phyloP scores from a whole-genome alignment of 2,888 invertebrate species.

The Spicauda simplicius region DNA sequence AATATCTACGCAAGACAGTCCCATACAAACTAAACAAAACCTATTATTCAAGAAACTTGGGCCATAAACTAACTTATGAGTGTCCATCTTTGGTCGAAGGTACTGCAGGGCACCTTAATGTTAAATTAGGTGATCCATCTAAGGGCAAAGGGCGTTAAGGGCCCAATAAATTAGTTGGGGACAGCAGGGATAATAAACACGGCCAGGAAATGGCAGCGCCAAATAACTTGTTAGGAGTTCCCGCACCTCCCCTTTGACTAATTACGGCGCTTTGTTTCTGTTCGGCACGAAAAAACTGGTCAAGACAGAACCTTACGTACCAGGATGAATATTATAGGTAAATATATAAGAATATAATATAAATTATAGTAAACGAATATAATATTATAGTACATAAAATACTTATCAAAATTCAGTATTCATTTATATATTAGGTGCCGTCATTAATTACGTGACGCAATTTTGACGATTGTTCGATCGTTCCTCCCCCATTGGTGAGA shows the following conservation, averaged over 20 bases:
- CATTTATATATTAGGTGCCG: no score
- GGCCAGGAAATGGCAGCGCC: slow-evolving; percentile 69
- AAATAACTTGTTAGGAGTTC: slow-evolving; percentile 77
- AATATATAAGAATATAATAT: no score
- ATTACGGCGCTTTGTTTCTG: slow-evolving; percentile 73
- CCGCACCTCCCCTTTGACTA: slow-evolving; percentile 76
- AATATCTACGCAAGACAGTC: no score
- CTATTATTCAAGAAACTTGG: slow-evolving; percentile 48
- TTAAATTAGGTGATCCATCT: slow-evolving; percentile 83
- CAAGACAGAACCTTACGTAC: slow-evolving; percentile 6
- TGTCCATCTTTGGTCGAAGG: slow-evolving; percentile 48
- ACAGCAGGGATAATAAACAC: slow-evolving; percentile 81
- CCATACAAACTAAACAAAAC: slow-evolving; percentile 41
- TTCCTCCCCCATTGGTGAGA: no score
- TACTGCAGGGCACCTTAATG: slow-evolving; percentile 65
- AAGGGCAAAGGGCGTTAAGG: slow-evolving; percentile 74
- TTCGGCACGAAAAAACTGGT: slow-evolving; percentile 39
- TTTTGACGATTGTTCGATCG: no score
- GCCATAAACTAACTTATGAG: slow-evolving; percentile 51
- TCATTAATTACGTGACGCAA: no score
- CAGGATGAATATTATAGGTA: no score
- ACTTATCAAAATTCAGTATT: no score
- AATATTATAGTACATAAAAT: no score
- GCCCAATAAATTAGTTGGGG: slow-evolving; percentile 81
- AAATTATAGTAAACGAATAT: no score